These are phyloP conservation scores for Pseudobourletiella spinata DNA, from an alignment of 1,140 invertebrate genomes.

Conservation along the genomic window DNA sequence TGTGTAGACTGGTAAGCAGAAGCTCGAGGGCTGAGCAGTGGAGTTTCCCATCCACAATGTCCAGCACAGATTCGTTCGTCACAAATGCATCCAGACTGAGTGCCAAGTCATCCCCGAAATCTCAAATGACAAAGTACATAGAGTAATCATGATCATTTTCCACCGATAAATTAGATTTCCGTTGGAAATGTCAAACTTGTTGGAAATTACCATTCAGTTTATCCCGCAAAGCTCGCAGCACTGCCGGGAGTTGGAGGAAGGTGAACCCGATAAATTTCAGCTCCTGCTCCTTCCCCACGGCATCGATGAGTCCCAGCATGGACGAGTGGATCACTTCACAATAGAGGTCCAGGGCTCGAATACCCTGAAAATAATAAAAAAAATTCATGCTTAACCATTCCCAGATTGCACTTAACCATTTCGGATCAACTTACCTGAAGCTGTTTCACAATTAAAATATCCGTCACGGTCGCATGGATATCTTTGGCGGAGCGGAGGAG, in stretches of 20 bases:
- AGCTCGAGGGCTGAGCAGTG: constrained; percentile 78
- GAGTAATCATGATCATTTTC: too few relatives aligned
- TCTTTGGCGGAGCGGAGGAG: constrained; percentile 42
- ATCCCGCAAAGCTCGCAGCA: constrained; percentile 26
- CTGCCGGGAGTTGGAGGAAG: constrained; percentile 71
- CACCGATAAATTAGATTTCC: too few relatives aligned
- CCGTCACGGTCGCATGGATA: constrained; percentile 64
- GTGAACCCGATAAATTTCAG: constrained; percentile 88
- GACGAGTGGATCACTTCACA: constrained; percentile 81
- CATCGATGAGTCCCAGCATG: constrained; percentile 76
- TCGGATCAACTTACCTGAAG: constrained; percentile 52
- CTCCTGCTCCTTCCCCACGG: constrained; percentile 63
- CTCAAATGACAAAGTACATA: background rate
- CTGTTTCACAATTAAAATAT: constrained; percentile 70
- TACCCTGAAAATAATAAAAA: constrained; percentile 36
- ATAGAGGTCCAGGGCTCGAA: constrained; percentile 54
- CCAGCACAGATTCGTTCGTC: constrained; percentile 69
- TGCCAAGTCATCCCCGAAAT: constrained; percentile 7
- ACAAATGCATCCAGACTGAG: constrained; percentile 61
- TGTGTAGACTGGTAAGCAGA: constrained; percentile 68
- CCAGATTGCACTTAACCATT: too few relatives aligned
- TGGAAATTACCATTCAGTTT: constrained; percentile 13
- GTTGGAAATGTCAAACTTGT: too few relatives aligned
- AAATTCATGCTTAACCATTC: constrained; percentile 10
- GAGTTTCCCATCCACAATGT: constrained; percentile 78